A percentile compares a stretch with the other conserved stretches of the same genome.
Evolutionary conservation across 2,113 vertebrate genomes (phyloP).

Genomic region (Galbula dea): DNA sequence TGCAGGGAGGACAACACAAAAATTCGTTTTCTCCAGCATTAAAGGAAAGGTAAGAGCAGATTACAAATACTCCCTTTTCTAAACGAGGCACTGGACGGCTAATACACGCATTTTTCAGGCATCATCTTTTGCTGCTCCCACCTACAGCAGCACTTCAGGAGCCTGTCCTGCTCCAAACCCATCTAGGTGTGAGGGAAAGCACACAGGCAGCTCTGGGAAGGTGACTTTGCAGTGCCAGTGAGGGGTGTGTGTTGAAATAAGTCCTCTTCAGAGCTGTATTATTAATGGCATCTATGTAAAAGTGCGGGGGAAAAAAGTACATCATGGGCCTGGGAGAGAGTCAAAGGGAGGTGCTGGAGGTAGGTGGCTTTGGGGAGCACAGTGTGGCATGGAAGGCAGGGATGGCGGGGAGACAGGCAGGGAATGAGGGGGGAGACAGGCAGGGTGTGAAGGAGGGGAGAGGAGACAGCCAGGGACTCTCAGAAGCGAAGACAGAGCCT

Average conservation of each 20-base stretch:
- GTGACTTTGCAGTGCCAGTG: too few relatives aligned
- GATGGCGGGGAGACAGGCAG: neutral
- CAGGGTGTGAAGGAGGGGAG: neutral
- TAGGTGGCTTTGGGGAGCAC: too few relatives aligned
- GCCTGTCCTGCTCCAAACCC: neutral
- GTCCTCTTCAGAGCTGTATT: neutral
- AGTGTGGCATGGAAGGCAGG: neutral
- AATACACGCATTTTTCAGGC: neutral
- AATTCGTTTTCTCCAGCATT: neutral
- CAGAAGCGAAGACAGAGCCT: neutral
- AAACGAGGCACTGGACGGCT: neutral
- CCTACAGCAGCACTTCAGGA: neutral
- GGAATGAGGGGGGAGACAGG: too few relatives aligned
- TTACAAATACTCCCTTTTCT: neutral
- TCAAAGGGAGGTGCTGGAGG: rapidly evolving
- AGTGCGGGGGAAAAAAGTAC: neutral
- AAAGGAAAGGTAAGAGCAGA: neutral
- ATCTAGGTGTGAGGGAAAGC: neutral
- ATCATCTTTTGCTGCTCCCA: neutral
- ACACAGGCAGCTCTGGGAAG: too few relatives aligned
- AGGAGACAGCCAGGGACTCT: too few relatives aligned
- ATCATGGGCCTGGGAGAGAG: rapidly evolving
- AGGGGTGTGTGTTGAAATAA: neutral
- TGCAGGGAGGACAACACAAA: neutral
- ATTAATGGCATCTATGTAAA: neutral